Evolutionary conservation across 2,113 vertebrate genomes (phyloP), one percentile per base, ranked within the genome.

Genomic region (Antechinus stuartii): DNA sequence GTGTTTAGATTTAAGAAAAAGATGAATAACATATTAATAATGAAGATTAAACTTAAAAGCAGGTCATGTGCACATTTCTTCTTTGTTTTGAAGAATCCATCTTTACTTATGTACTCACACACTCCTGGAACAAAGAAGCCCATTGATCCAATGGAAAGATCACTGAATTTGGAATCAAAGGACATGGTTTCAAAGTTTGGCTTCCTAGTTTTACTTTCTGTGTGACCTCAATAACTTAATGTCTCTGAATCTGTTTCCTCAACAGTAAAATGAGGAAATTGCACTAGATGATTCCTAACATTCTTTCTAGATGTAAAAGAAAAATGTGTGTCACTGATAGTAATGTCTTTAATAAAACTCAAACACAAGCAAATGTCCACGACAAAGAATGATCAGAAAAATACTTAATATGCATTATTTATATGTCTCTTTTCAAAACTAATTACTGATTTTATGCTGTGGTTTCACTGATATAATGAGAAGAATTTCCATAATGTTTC

Each of bases 391-490:
- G 92, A 26, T 19, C 47, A n/a, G 90, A 90, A n/a, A 90, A 68
- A 55, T 91, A 10, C 42, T 57, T 47, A 0, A 94, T 47, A 12
- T 93, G 54, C 46, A 12, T 89, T 53, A 91, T 2, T 8, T 42
- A 50, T 56, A 53, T 7, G 50, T 52, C 90, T 97, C n/a, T 91
- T 93, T 93, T 94, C 35, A 91, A 92, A 25, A 47, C 54, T n/a
- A 7, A 42, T 42, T 42, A 35, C 42, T 84, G 16, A 19, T 42
- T 84, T 42, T 42, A 23, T 42, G n/a, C n/a, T 84, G 68, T 84
- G 5, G 2, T 84, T 84, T 42, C n/a, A 42, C 42, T 84, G 7
- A 42, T 7, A 84, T 84, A 12, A 68, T 68, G 12, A 68, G 30
- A 68, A 16, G 14, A 35, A n/a, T 84, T 84, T 42, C 68, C 61